A percentile compares a stretch with the other conserved stretches of the same genome.
Conservation (phyloP, 2,888 invertebrate genomes). For the Heteromyza rotundicornis region DNA sequence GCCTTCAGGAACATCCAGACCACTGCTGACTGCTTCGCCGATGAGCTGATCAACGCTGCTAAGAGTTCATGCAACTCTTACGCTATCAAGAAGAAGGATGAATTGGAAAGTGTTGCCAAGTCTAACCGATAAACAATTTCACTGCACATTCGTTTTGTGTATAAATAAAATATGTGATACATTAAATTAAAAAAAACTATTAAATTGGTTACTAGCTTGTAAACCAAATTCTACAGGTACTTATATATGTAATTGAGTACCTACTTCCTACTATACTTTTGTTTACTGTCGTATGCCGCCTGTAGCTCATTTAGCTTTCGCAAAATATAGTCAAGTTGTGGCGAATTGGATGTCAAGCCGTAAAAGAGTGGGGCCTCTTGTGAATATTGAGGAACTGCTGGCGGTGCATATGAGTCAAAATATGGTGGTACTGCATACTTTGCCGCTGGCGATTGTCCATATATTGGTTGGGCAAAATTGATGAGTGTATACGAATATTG, state of each 20-base stretch:
- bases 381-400: not conserved
- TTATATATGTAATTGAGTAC: no score
- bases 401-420: no score
- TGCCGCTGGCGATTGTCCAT: not conserved
- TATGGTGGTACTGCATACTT: no score
- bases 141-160: slow-evolving; percentile 28
- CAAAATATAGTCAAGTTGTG: not conserved
- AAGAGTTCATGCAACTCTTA: slow-evolving; percentile 99
- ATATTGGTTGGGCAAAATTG: not conserved
- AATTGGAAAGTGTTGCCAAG: slow-evolving; percentile 99
- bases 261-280: no score
- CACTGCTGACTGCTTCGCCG: slow-evolving; percentile 99
- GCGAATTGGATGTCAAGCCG: not conserved
- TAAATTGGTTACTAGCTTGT: no score
- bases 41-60: slow-evolving; percentile 99
- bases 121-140: slow-evolving; percentile 91
- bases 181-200: no score
- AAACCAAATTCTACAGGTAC: no score
- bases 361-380: no score
- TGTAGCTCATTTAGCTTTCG: not conserved
- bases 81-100: slow-evolving; percentile 99
- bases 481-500: slow-evolving; percentile 3
- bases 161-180: no score
- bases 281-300: not conserved
- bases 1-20: slow-evolving; percentile 99